Conservation (phyloP, 2,888 invertebrate genomes). For the Drosophila subsilvestris region DNA sequence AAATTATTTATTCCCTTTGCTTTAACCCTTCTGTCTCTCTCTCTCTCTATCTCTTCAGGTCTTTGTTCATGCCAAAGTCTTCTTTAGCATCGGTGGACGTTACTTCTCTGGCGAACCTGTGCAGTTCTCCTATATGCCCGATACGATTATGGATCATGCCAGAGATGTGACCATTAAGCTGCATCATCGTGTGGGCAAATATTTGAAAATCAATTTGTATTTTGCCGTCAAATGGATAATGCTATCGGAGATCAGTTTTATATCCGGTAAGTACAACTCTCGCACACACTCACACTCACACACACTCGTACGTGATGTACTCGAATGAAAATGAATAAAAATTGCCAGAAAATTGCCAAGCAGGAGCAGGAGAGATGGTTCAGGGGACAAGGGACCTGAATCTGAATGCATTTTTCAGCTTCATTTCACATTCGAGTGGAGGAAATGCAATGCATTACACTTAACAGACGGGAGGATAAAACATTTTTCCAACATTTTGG, state of each 20-base stretch:
- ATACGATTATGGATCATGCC: conserved; percentile 90
- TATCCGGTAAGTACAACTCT: conserved; percentile 88
- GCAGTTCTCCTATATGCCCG: conserved; percentile 90
- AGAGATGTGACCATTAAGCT: conserved; percentile 92
- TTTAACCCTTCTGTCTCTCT: background rate
- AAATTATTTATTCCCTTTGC: background rate
- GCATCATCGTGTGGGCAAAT: conserved; percentile 90
- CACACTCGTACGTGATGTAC: conserved; percentile 21
- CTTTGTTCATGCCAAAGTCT: conserved; percentile 90
- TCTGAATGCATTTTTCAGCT: conserved; percentile 82
- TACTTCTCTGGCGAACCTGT: conserved; percentile 90
- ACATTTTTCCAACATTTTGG: conserved; percentile 77
- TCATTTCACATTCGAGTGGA: conserved; percentile 82
- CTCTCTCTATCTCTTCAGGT: conserved; percentile 85
- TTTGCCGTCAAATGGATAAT: conserved; percentile 93
- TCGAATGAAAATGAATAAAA: conserved; percentile 21
- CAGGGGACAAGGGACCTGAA: conserved; percentile 28
- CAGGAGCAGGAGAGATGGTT: background rate
- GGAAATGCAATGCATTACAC: conserved; percentile 64
- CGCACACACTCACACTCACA: background rate
- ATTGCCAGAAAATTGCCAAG: conserved; percentile 47
- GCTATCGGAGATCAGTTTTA: conserved; percentile 93
- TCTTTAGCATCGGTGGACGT: conserved; percentile 90
- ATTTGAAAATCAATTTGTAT: conserved; percentile 90
- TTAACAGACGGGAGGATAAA: conserved; percentile 44